Evolutionary conservation across 2,888 invertebrate genomes (phyloP), one percentile per base, ranked within the genome.

Genomic region (Oeneis ivallda): DNA sequence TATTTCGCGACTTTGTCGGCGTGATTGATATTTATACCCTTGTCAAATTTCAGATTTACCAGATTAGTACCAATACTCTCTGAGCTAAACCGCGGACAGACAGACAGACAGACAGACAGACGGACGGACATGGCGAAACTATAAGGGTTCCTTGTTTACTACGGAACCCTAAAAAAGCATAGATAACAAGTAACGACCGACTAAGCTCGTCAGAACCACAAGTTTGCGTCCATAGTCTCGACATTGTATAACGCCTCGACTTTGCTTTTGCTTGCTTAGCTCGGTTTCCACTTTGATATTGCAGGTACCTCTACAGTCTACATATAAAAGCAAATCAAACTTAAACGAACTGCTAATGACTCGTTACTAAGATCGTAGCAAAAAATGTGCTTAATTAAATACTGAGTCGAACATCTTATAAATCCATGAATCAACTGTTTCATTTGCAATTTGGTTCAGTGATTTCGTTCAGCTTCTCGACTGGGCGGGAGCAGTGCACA

Each of bases 381-480:
- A 59, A 59, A 49, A 49, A 19, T 34, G 11, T 49, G 59, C 49
- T 59, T 59, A 67, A 54, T 67, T 66, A 66, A 64, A 69, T 64
- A 63, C 43, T 43, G 66, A 72, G 74, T 72, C 64, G 61, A 58
- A 66, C 59, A 62, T 62, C 64, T 54, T 62, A 69, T 67, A 62
- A 61, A 62, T 57, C 64, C 61, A 68, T 56, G 66, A 63, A 64
- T 68, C 66, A 65, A 71, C 67, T 66, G 71, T 68, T 85, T 84
- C 84, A 85, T 86, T 87, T 84, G 82, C 80, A 81, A 83, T 84
- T 86, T 85, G 84, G 86, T 84, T 81, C 85, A 84, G 82, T 85
- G 86, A 86, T 84, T 86, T 79, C 78, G 81, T 80, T 81, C 79
- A 76, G 78, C 77, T 80, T 79, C 81, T 83, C 79, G 75, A 79